A percentile compares a stretch with the other conserved stretches of the same genome.
These are phyloP conservation scores for Dicycla oo DNA, from an alignment of 2,888 invertebrate genomes.

Conservation along the genomic window DNA sequence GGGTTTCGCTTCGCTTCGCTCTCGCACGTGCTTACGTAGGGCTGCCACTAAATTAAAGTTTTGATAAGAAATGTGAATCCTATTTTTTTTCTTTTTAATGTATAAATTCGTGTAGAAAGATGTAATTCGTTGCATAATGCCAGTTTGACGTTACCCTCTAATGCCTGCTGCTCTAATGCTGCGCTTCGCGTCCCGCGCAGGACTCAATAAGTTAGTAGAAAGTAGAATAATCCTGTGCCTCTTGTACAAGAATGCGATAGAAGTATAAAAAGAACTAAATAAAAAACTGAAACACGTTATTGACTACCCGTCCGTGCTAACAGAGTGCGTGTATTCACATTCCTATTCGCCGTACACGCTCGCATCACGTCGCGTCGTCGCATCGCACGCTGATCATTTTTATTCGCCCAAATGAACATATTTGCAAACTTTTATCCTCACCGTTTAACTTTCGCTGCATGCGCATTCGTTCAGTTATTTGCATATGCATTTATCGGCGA, in stretches of 20 bases:
- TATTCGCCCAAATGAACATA: constrained; percentile 81
- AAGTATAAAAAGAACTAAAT: constrained; percentile 24
- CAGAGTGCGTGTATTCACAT: constrained; percentile 56
- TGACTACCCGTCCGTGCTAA: constrained; percentile 35
- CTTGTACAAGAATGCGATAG: constrained; percentile 16
- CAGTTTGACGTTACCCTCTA: not conserved
- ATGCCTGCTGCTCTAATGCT: not conserved
- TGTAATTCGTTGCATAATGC: not conserved
- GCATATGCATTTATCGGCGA: constrained; percentile 84
- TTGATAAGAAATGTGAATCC: not conserved
- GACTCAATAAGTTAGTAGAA: not conserved
- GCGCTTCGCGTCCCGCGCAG: not conserved
- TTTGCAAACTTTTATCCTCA: constrained; percentile 82
- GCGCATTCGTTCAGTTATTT: constrained; percentile 79
- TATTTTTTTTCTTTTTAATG: not conserved
- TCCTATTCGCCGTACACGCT: constrained; percentile 62
- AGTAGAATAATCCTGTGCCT: constrained; percentile 8
- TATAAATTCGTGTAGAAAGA: not conserved
- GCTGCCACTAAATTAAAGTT: constrained; percentile 12
- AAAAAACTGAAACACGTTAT: constrained; percentile 35
- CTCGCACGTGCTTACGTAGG: constrained; percentile 50
- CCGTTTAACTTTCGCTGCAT: constrained; percentile 82
- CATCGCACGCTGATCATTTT: constrained; percentile 75
- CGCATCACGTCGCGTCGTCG: constrained; percentile 63
- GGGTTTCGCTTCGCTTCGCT: constrained; percentile 58